phyloP scores from a whole-genome alignment of 2,113 vertebrate genomes.

The Phalacrocorax aristotelis region DNA sequence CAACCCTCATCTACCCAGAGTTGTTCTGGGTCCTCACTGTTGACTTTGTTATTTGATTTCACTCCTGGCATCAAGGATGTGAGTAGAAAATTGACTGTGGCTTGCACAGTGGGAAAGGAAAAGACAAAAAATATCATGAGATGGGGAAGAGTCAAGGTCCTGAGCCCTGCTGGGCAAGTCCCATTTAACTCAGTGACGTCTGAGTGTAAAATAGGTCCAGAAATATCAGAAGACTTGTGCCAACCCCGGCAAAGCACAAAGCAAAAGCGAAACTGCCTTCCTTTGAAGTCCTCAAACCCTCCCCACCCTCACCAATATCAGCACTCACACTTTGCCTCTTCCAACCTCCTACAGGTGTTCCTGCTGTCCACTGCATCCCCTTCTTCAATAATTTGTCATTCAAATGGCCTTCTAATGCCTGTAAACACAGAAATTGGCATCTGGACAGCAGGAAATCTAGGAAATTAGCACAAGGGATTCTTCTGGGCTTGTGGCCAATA shows the following conservation, averaged over 20 bases:
- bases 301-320: not conserved
- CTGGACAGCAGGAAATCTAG: constrained; percentile 54
- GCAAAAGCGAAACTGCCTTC: not conserved
- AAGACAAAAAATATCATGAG: not conserved
- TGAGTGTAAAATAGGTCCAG: not conserved
- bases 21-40: not conserved
- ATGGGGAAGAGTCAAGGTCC: not conserved
- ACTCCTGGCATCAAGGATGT: not conserved
- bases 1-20: not conserved
- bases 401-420: not conserved
- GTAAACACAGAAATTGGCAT: constrained; percentile 45
- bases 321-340: not conserved
- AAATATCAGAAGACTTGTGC: not conserved
- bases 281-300: not conserved
- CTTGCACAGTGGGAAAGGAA: not conserved
- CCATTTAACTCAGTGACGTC: not conserved
- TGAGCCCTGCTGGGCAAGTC: not conserved
- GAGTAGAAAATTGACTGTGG: not conserved
- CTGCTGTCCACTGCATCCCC: not conserved
- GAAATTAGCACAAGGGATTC: constrained; percentile 45
- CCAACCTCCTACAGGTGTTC: not conserved
- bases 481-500: constrained; percentile 49
- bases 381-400: not conserved
- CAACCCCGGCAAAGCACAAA: not conserved
- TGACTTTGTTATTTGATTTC: not conserved